Conservation (phyloP, 2,888 invertebrate genomes). For the Cerastis rubricosa region DNA sequence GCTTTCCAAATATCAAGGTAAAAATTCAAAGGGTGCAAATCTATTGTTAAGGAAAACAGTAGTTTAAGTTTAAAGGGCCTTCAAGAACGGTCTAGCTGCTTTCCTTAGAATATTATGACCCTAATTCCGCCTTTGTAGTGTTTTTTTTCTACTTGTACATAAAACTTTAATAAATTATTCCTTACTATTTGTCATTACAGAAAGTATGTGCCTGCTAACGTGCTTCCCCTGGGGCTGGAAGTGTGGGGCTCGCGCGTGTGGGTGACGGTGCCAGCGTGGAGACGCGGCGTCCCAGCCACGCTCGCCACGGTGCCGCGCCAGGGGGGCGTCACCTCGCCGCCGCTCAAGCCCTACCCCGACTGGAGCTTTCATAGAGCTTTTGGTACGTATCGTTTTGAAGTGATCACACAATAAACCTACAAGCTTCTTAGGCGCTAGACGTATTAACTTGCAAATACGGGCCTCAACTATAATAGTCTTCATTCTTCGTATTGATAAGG, state of each 20-base stretch:
- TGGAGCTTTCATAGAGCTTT: conserved; percentile 92
- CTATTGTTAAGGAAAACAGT: too few species aligned
- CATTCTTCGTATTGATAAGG: not conserved
- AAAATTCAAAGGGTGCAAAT: too few species aligned
- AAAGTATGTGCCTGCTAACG: conserved; percentile 93
- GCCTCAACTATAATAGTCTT: not conserved
- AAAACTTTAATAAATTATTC: too few species aligned
- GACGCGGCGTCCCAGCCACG: conserved; percentile 94
- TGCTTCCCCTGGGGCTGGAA: conserved; percentile 94
- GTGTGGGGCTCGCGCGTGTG: conserved; percentile 93
- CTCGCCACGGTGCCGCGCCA: conserved; percentile 92
- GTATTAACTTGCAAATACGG: not conserved
- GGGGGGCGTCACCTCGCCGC: conserved; percentile 90
- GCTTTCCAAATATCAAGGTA: too few species aligned
- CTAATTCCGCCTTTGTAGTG: too few species aligned
- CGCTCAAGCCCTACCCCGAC: conserved; percentile 93
- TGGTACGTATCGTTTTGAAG: conserved; percentile 79
- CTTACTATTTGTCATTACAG: conserved; percentile 78
- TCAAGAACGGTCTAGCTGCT: too few species aligned
- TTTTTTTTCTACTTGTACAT: too few species aligned
- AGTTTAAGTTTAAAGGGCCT: too few species aligned
- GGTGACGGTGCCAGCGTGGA: conserved; percentile 95
- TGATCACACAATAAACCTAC: not conserved
- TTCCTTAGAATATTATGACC: too few species aligned
- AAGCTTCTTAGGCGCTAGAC: not conserved